phyloP scores from a whole-genome alignment of 2,888 invertebrate genomes.

The Dryobotodes eremita region DNA sequence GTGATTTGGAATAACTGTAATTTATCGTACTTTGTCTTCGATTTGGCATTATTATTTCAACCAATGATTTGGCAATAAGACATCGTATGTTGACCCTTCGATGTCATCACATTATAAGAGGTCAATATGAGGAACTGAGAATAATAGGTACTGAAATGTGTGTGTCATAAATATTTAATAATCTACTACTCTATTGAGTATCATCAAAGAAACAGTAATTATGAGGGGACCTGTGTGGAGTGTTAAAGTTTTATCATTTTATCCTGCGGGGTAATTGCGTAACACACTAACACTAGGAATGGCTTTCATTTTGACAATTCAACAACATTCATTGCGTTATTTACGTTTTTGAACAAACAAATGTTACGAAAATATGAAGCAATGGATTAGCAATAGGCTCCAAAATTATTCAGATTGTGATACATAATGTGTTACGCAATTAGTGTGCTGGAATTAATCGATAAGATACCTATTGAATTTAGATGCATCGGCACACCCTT shows the following conservation, averaged over 20 bases:
- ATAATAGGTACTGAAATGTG: not conserved
- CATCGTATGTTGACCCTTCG: slow-evolving; percentile 15
- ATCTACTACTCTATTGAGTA: not conserved
- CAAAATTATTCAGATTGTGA: too few relatives aligned
- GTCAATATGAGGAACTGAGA: slow-evolving; percentile 3
- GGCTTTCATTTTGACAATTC: too few relatives aligned
- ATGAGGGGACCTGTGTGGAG: not conserved
- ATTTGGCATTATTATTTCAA: slow-evolving; percentile 31
- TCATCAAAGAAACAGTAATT: not conserved
- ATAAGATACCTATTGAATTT: not conserved
- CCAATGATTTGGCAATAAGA: slow-evolving; percentile 34
- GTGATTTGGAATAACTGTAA: slow-evolving; percentile 1
- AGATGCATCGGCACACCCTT: not conserved
- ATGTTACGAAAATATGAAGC: too few relatives aligned
- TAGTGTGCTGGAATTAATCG: not conserved
- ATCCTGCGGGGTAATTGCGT: not conserved
- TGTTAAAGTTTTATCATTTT: not conserved
- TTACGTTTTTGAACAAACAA: too few relatives aligned
- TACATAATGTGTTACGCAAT: too few relatives aligned
- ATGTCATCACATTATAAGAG: not conserved
- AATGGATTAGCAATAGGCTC: too few relatives aligned
- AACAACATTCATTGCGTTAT: too few relatives aligned
- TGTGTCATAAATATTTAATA: too few relatives aligned
- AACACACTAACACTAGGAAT: too few relatives aligned
- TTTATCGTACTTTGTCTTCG: slow-evolving; percentile 16